Conservation (phyloP, 1,140 invertebrate genomes). For the Drosophila navojoa region DNA sequence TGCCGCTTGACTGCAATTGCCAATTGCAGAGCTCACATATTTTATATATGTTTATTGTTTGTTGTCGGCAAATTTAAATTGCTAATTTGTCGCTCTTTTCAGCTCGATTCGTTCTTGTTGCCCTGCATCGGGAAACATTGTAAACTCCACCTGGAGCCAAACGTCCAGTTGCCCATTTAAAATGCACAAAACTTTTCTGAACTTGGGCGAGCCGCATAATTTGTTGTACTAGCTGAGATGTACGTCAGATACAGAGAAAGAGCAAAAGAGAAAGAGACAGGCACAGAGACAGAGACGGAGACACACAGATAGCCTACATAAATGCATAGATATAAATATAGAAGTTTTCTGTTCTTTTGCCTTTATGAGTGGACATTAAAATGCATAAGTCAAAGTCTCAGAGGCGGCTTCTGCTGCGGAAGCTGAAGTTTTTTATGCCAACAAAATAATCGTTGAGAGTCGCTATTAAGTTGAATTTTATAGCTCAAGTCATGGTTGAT, state of each 20-base stretch:
- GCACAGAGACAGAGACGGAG: not conserved
- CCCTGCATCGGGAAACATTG: conserved; percentile 46
- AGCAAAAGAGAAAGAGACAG: not conserved
- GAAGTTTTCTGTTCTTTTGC: conserved; percentile 4
- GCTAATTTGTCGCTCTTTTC: conserved; percentile 54
- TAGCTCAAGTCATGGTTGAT: not conserved
- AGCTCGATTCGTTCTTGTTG: conserved; percentile 20
- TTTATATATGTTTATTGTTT: conserved; percentile 11
- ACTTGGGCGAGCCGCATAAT: conserved; percentile 45
- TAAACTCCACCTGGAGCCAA: conserved; percentile 44
- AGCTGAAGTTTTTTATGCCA: too few relatives aligned
- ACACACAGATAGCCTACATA: conserved; percentile 30
- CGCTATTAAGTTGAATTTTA: not conserved
- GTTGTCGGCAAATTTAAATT: conserved; percentile 50
- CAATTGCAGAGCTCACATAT: conserved; percentile 8
- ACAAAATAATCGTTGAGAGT: not conserved
- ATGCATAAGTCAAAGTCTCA: conserved; percentile 25
- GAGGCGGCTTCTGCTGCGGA: not conserved
- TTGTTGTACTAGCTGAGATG: conserved; percentile 23
- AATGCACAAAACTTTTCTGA: conserved; percentile 43
- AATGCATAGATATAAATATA: conserved; percentile 35
- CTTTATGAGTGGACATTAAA: conserved; percentile 41
- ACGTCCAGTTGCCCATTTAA: conserved; percentile 26
- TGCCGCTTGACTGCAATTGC: not conserved
- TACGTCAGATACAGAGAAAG: not conserved